Evolutionary conservation across 2,113 vertebrate genomes (phyloP).

Genomic region (Cryptomyrus ogoouensis): DNA sequence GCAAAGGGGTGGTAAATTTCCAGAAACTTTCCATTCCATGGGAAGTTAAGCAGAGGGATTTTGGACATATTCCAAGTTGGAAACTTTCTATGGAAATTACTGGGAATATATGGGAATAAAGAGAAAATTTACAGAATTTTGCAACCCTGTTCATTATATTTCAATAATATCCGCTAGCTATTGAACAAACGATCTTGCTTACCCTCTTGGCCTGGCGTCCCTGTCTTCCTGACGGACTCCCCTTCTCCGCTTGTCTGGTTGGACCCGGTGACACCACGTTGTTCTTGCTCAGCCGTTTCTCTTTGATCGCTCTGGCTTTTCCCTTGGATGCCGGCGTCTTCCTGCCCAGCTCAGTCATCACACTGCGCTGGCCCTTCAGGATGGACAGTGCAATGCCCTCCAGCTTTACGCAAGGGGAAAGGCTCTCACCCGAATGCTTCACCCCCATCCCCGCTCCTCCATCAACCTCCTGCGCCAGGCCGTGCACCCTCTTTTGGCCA

Average conservation of each 20-base stretch:
- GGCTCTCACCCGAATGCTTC: slow-evolving; percentile 39
- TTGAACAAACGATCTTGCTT: background rate
- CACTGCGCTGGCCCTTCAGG: slow-evolving; percentile 40
- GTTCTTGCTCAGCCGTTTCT: slow-evolving; percentile 52
- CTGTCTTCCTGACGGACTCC: slow-evolving; percentile 39
- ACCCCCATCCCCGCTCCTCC: slow-evolving; percentile 63
- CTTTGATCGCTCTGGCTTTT: slow-evolving; percentile 48
- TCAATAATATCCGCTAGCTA: background rate
- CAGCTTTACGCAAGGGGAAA: slow-evolving; percentile 44
- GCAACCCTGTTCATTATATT: background rate
- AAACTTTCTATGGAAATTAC: background rate
- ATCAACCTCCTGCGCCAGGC: slow-evolving; percentile 54
- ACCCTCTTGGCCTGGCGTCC: slow-evolving; percentile 55
- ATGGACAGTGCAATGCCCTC: slow-evolving; percentile 53
- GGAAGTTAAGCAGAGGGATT: background rate
- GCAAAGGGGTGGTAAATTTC: background rate
- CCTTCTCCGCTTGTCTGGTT: slow-evolving; percentile 44
- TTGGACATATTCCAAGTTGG: background rate
- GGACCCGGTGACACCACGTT: slow-evolving; percentile 36
- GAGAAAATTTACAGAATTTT: background rate
- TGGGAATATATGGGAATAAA: background rate
- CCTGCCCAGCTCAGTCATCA: slow-evolving; percentile 43
- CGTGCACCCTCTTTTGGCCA: slow-evolving; percentile 52
- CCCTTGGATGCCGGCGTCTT: slow-evolving; percentile 58
- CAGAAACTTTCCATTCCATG: background rate